Evolutionary conservation across 2,113 vertebrate species (phyloP).

Genomic region (Galemys pyrenaicus): DNA sequence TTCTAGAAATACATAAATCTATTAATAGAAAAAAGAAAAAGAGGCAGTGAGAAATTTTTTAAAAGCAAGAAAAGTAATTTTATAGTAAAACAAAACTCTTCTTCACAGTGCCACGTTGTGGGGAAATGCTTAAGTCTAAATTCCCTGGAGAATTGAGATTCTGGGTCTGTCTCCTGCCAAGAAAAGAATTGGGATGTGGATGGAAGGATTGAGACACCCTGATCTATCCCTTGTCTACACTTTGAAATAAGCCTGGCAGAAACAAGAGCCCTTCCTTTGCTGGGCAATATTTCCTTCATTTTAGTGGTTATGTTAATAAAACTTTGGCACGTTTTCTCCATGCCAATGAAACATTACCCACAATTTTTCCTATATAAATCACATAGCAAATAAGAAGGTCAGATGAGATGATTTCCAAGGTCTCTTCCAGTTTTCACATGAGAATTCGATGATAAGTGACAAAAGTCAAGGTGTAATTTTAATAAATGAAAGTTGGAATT

Average conservation of each 20-base stretch:
- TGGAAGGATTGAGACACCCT: not conserved
- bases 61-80: not conserved
- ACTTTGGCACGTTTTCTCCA: not conserved
- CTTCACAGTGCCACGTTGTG: not conserved
- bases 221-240: accelerated
- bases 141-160: not conserved
- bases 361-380: not conserved
- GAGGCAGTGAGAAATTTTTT: not conserved
- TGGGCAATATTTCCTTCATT: not conserved
- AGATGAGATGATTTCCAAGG: not conserved
- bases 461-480: not conserved
- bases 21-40: constrained; percentile 6
- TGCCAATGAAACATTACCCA: not conserved
- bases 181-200: not conserved
- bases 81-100: not conserved
- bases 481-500: constrained; percentile 9
- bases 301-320: not conserved
- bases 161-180: not conserved
- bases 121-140: not conserved
- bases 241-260: not conserved
- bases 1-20: constrained; percentile 24
- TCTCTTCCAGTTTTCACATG: not conserved
- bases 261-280: not conserved
- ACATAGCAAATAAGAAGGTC: not conserved
- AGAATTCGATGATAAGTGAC: not conserved